Percentiles rank a stretch among this genome's conserved stretches.
phyloP scores from a whole-genome alignment of 2,888 invertebrate species.

The Chrysomela aeneicollis region DNA sequence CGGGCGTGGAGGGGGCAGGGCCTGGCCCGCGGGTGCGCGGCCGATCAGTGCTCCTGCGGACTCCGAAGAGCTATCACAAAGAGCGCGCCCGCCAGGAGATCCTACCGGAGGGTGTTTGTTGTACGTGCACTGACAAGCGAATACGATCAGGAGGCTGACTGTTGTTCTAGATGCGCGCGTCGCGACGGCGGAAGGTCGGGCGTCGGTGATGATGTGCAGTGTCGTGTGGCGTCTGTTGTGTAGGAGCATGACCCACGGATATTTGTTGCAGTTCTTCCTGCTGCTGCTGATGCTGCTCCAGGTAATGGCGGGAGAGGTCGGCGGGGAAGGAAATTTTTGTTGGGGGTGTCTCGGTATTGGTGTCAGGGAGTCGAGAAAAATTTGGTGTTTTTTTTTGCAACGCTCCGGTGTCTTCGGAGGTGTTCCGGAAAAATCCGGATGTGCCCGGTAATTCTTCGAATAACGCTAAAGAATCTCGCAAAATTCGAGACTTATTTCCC shows the following conservation, averaged over 20 bases:
- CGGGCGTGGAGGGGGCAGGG: constrained; percentile 46
- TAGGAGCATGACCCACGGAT: constrained; percentile 65
- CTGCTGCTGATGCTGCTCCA: constrained; percentile 61
- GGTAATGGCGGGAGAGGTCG: constrained; percentile 57
- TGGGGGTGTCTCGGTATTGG: no score
- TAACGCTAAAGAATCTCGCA: no score
- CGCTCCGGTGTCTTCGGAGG: no score
- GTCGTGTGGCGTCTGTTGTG: constrained; percentile 64
- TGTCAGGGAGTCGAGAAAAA: no score
- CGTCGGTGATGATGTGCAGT: constrained; percentile 62
- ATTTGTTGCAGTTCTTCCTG: constrained; percentile 63
- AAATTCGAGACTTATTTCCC: no score
- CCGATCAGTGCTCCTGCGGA: constrained; percentile 60
- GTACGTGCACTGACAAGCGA: constrained; percentile 1
- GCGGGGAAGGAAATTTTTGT: no score
- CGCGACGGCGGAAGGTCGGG: not conserved
- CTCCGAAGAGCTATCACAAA: constrained; percentile 44
- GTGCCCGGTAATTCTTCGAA: no score
- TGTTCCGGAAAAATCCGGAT: no score
- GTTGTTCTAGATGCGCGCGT: constrained; percentile 39
- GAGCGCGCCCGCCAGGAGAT: constrained; percentile 21
- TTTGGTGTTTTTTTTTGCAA: not conserved
- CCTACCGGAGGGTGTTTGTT: not conserved
- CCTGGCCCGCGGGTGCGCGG: constrained; percentile 50
- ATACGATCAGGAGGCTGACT: constrained; percentile 37